Conservation (phyloP, 1,140 invertebrate species). For the Lordiphosa clarofinis region DNA sequence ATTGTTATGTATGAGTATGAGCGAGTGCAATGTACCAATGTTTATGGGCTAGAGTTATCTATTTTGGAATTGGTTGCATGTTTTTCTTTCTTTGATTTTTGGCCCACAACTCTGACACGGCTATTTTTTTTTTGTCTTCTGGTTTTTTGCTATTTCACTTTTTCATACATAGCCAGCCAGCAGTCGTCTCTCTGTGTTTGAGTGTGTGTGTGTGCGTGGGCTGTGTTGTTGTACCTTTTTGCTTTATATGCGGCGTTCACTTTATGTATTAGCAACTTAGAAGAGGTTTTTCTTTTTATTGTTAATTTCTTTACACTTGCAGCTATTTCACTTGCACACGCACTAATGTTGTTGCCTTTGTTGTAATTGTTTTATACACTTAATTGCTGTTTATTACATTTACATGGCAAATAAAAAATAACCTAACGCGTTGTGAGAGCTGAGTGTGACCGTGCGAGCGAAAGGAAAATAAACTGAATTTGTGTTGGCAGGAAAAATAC, state of each 20-base stretch:
- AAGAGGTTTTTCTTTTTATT: too few relatives aligned
- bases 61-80: too few relatives aligned
- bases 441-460: constrained; percentile 13
- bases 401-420: constrained; percentile 7
- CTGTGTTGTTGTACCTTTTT: constrained; percentile 61
- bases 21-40: too few relatives aligned
- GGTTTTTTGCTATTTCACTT: constrained; percentile 62
- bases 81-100: too few relatives aligned
- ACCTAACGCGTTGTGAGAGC: constrained; percentile 24
- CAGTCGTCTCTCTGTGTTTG: constrained; percentile 1
- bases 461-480: too few relatives aligned
- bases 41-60: too few relatives aligned
- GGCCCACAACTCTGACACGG: too few relatives aligned
- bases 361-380: constrained; percentile 18
- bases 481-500: too few relatives aligned
- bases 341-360: constrained; percentile 8
- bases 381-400: constrained; percentile 36
- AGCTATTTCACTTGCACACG: constrained; percentile 18
- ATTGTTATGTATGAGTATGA: too few relatives aligned
- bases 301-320: too few relatives aligned
- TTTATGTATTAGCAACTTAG: constrained; percentile 6
- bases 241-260: constrained; percentile 46
- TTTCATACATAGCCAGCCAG: constrained; percentile 49
- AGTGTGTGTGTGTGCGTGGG: constrained; percentile 18
- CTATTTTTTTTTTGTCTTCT: constrained; percentile 27